phyloP scores from a whole-genome alignment of 2,888 invertebrate genomes.

The Acronicta leporina region DNA sequence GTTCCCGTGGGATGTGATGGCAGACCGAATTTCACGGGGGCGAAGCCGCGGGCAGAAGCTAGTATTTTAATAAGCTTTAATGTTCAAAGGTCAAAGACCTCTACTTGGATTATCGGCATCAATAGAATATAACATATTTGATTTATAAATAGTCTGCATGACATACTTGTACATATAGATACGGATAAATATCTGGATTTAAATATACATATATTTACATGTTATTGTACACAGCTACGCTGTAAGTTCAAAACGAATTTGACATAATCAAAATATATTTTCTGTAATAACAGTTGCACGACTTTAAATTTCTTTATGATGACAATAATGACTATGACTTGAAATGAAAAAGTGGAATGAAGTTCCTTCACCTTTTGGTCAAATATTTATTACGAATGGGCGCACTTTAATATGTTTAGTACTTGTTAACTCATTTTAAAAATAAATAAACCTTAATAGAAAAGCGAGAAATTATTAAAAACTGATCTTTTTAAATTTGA shows the following conservation, averaged over 20 bases:
- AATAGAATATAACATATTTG: conserved; percentile 14
- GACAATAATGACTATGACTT: not conserved
- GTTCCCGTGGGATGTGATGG: too few species aligned
- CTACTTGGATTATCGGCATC: conserved; percentile 11
- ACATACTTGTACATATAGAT: conserved; percentile 7
- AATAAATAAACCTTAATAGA: not conserved
- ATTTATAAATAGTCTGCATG: conserved; percentile 25
- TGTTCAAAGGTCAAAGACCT: conserved; percentile 39
- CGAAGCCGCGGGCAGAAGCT: too few species aligned
- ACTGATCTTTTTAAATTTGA: not conserved
- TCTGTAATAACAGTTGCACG: too few species aligned
- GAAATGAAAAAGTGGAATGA: not conserved
- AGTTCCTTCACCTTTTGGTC: conserved; percentile 6
- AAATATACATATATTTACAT: conserved; percentile 5
- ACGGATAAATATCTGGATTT: too few species aligned
- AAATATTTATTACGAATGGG: conserved; percentile 4
- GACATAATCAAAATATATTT: too few species aligned
- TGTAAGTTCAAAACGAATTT: too few species aligned
- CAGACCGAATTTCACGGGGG: too few species aligned
- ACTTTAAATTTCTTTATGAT: not conserved
- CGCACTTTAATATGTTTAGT: not conserved
- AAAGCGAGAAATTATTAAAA: not conserved
- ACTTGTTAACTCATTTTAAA: not conserved
- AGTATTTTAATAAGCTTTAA: conserved; percentile 20
- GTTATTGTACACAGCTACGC: not conserved